phyloP scores from a whole-genome alignment of 2,113 vertebrate species.

The Dolichotis patagonum region DNA sequence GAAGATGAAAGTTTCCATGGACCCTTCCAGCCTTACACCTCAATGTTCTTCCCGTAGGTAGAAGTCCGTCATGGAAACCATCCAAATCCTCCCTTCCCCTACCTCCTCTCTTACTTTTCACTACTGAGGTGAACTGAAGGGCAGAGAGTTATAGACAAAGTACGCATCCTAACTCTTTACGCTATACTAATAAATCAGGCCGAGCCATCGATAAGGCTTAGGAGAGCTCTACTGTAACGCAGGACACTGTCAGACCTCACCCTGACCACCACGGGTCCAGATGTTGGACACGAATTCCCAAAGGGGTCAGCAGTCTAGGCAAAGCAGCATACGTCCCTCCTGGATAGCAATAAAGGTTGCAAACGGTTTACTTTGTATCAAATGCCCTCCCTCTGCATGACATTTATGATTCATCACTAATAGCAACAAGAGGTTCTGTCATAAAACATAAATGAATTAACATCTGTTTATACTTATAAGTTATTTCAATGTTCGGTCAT shows the following conservation, averaged over 20 bases:
- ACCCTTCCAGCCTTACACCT: background rate
- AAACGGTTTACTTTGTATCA: background rate
- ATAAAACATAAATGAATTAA: slow-evolving; percentile 58
- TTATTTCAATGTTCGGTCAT: slow-evolving; percentile 28
- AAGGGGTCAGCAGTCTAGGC: background rate
- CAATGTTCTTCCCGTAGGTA: background rate
- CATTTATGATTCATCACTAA: slow-evolving; percentile 16
- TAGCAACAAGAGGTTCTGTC: slow-evolving; percentile 1
- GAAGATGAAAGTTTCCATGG: background rate
- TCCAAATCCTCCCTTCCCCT: background rate
- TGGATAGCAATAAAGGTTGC: background rate
- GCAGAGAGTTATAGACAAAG: background rate
- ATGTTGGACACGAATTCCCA: background rate
- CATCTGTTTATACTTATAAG: slow-evolving; percentile 46
- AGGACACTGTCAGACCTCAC: background rate
- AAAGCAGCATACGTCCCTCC: background rate
- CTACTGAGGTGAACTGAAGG: background rate
- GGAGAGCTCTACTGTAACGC: background rate
- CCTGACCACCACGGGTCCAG: background rate
- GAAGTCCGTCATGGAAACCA: background rate
- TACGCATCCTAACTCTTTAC: background rate
- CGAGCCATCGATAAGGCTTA: background rate
- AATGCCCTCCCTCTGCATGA: background rate
- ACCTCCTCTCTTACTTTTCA: background rate
- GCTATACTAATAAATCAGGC: background rate